Evolutionary conservation across 2,113 vertebrate genomes (phyloP), one percentile per base, ranked within the genome.

Genomic region (Caranx ignobilis): DNA sequence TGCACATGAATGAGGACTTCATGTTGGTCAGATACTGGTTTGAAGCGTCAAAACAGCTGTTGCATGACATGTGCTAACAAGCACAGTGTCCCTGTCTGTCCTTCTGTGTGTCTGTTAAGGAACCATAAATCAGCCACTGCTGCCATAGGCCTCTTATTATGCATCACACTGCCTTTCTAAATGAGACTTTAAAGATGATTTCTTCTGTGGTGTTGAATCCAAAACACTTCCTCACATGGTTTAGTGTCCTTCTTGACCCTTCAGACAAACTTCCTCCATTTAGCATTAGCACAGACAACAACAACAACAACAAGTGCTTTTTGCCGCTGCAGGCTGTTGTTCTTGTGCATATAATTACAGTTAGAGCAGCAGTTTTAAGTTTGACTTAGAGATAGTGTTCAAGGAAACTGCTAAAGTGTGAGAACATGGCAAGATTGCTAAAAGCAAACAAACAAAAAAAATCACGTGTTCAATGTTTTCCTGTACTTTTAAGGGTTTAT

Each of bases 1-100:
- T 77, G 39, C 66, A 55, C 77, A 76, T 67, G 68, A 81, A 81
- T 76, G 55, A 78, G 47, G 59, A 84, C 41, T 50, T 61, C 50
- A 71, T 48, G 55, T 39, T 13, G 59, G 61, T 67, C 8, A 34
- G 65, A 79, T 73, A 5, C 35, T 68, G 61, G 68, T 74, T 69
- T 70, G 11, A 48, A 64, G 54, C 66, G 52, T 73, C 21, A 52
- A 71, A 75, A 77, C 75, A 73, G 64, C 48, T 71, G 57, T 52
- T 87, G 60, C 16, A 48, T 10, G 5, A 48, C 73, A 73, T 50
- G n/a, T 39, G 57, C 52, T 21, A 56, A 60, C 39, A 75, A 73
- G 60, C 6, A 16, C 12, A 3, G 6, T 62, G 31, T 57, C 18
- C 6, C 41, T 9, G 11, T 75, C 71, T 43, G 67, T 77, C 70